A percentile compares a stretch with the other conserved stretches of the same genome.
Conservation (phyloP, 2,888 invertebrate genomes). For the Chouioia cunea region DNA sequence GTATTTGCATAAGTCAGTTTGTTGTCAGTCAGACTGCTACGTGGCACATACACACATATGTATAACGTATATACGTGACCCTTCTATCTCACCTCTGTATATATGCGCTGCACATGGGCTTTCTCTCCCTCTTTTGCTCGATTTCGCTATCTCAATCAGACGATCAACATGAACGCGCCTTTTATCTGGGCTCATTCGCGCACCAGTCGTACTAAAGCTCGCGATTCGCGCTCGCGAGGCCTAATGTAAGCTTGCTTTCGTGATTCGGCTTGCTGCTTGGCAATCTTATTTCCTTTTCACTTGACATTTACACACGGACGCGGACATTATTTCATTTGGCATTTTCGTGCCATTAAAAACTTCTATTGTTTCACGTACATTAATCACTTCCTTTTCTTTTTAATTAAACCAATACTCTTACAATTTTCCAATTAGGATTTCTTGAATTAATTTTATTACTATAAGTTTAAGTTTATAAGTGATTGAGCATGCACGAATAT, state of each 20-base stretch:
- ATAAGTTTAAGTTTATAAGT: too few species aligned
- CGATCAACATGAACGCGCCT: slow-evolving; percentile 48
- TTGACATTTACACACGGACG: slow-evolving; percentile 7
- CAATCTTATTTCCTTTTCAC: slow-evolving; percentile 17
- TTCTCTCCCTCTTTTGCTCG: slow-evolving; percentile 37
- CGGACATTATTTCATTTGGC: slow-evolving; percentile 1
- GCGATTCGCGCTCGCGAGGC: slow-evolving; percentile 22
- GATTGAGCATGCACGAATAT: too few species aligned
- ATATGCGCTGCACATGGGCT: slow-evolving; percentile 19
- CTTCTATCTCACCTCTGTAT: slow-evolving; percentile 40
- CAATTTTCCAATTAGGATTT: too few species aligned
- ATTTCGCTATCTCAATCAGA: slow-evolving; percentile 39
- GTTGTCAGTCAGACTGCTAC: slow-evolving; percentile 65
- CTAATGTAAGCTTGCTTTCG: slow-evolving; percentile 1
- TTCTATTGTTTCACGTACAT: too few species aligned
- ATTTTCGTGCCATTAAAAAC: background rate
- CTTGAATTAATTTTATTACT: too few species aligned
- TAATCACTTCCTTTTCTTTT: too few species aligned
- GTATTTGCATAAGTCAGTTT: slow-evolving; percentile 68
- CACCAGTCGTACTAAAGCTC: slow-evolving; percentile 38
- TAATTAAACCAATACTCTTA: too few species aligned
- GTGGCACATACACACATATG: slow-evolving; percentile 55
- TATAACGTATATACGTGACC: slow-evolving; percentile 56
- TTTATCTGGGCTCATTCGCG: slow-evolving; percentile 32
- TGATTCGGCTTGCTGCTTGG: slow-evolving; percentile 17